Base-by-base conservation (phyloP, 2,888 invertebrate species). In the Clunio marinus region DNA sequence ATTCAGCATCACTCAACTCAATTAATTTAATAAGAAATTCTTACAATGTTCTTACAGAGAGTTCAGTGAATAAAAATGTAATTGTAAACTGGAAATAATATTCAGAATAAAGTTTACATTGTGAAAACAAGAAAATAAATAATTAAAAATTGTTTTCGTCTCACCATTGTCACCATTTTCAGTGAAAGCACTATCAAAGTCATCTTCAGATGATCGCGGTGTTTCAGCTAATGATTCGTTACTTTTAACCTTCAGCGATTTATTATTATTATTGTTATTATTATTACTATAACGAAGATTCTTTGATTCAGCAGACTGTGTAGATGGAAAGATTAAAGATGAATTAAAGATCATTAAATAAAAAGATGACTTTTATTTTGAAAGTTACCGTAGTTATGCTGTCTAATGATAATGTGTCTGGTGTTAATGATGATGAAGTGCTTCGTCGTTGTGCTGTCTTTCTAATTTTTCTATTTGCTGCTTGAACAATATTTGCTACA, bases 381-480 rank as follows among this genome's bases (percentile, higher is more conserved):
- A n/a, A 22, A 46, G 24, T 28, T 73, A 79, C 79, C 75, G 77
- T 75, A 69, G 76, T 76, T 74, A 66, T 66, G 55, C 78, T 78
- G 71, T 79, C 79, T 71, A 78, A 76, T 27, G 78, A 78, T 70
- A 78, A 76, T 27, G 78, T 77, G 69, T 78, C 78, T 67, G 79
- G 77, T 70, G 75, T 77, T 70, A 75, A 75, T 7, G 71, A 70
- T n/a, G 70, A 67, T 20, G 69, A 46, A 32, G 74, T 75, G 70
- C 75, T 76, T 63, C 77, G 68, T 25, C 70, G 45, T 63, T 70
- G 70, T 57, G 70, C 69, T 8, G 67, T 69, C 57, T 69, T 70
- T 35, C 70, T 62, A 20, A 70, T 70, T 62, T 70, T 70, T 32
- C 70, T 51, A 62, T 69, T 70, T 51, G 70, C 70, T 8, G 70